Conservation (phyloP, 2,888 invertebrate species). For the Amiota communis region DNA sequence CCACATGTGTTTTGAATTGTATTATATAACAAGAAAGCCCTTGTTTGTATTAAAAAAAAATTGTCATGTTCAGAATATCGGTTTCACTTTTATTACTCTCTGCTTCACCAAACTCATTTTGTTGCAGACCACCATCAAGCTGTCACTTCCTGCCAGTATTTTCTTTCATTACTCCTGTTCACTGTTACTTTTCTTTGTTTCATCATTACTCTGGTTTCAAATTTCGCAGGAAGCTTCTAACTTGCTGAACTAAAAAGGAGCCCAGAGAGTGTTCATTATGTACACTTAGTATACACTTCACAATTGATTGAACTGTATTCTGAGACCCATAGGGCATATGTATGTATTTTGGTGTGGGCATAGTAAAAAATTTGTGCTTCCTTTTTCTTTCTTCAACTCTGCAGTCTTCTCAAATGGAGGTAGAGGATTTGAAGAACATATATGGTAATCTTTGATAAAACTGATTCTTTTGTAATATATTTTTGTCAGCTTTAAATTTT, state of each 20-base stretch:
- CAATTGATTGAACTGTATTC: no score
- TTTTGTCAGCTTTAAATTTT: no score
- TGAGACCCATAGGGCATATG: no score
- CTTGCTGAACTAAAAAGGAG: conserved; percentile 23
- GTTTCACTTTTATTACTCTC: conserved; percentile 65
- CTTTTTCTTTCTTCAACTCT: neutral
- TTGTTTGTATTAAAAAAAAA: neutral
- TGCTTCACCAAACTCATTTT: conserved; percentile 52
- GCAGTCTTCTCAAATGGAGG: no score
- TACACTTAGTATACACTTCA: neutral
- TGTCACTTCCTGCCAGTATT: neutral
- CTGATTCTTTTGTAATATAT: no score
- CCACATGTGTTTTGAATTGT: no score
- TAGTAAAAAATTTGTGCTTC: neutral
- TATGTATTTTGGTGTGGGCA: no score
- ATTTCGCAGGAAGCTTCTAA: conserved; percentile 17
- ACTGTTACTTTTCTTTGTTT: conserved; percentile 12
- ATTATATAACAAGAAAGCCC: no score
- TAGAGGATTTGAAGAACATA: no score
- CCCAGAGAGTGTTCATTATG: conserved; percentile 15
- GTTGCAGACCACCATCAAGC: neutral
- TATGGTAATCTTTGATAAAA: no score
- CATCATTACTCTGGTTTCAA: conserved; percentile 4
- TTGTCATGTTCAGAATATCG: conserved; percentile 53
- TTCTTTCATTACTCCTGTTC: neutral